A percentile compares a stretch with the other conserved stretches of the same genome.
phyloP scores from a whole-genome alignment of 2,797 vertebrate species.

The Sebastes dallii region DNA sequence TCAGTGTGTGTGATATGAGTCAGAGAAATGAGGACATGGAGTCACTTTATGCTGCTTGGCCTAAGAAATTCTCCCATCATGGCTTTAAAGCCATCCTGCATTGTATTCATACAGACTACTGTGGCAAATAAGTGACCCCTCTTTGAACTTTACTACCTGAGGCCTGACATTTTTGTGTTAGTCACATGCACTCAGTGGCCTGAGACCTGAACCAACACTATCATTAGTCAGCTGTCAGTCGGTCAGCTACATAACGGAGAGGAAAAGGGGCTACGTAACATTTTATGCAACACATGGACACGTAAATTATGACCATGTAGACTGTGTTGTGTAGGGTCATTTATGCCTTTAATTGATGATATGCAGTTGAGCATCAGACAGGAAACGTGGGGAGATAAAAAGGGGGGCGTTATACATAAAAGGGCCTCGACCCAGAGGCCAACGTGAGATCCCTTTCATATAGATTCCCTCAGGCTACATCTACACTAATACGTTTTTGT shows the following conservation, averaged over 20 bases:
- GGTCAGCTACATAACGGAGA: not conserved
- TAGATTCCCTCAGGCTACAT: not conserved
- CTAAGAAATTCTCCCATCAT: not conserved
- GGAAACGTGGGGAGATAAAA: not conserved
- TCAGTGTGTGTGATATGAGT: not conserved
- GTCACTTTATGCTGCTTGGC: not conserved
- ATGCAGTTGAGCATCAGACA: not conserved
- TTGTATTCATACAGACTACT: not conserved
- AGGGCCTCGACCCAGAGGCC: not conserved
- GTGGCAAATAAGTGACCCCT: constrained; percentile 15
- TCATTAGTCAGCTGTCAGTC: constrained; percentile 27
- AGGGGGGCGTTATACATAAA: not conserved
- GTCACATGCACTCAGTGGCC: constrained; percentile 31
- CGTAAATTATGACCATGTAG: not conserved
- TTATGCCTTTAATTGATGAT: not conserved
- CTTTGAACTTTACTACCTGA: constrained; percentile 15
- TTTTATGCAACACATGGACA: not conserved
- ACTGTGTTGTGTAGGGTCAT: not conserved
- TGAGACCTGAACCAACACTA: not conserved
- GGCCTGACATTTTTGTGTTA: constrained; percentile 33
- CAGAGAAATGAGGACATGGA: not conserved
- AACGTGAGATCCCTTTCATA: not conserved
- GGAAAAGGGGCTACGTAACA: not conserved
- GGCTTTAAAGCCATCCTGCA: not conserved
- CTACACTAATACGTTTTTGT: too few relatives aligned